Percentiles rank a stretch among this genome's conserved stretches.
phyloP scores from a whole-genome alignment of 2,113 vertebrate species.

The Indri indri region DNA sequence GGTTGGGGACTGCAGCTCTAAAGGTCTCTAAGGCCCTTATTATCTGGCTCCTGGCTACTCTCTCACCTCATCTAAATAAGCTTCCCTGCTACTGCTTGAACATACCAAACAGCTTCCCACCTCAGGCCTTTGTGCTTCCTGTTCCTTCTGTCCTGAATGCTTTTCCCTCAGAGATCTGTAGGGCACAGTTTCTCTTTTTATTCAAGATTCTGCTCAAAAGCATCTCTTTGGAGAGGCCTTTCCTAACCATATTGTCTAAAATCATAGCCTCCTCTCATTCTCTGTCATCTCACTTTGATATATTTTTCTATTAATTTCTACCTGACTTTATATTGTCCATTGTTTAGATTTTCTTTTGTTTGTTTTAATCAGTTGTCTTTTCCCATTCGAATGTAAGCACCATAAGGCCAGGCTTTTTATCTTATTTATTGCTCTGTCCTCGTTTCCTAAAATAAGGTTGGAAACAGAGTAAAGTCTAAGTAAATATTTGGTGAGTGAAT shows the following conservation, averaged over 20 bases:
- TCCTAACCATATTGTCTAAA: not conserved
- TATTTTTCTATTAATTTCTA: not conserved
- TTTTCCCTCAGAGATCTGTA: not conserved
- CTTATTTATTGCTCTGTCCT: not conserved
- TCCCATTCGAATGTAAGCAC: not conserved
- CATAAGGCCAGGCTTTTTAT: not conserved
- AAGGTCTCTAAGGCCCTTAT: not conserved
- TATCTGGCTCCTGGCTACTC: not conserved
- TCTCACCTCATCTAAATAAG: not conserved
- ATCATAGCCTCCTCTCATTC: not conserved
- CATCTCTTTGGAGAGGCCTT: not conserved
- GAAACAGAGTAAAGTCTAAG: not conserved
- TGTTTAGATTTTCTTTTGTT: not conserved
- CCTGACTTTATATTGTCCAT: not conserved
- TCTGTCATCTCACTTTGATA: constrained; percentile 21
- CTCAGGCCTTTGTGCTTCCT: not conserved
- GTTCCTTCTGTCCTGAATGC: not conserved
- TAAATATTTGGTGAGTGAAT: not conserved
- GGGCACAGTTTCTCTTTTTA: not conserved
- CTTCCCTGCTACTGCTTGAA: not conserved
- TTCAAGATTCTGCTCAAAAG: not conserved
- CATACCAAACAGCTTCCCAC: not conserved
- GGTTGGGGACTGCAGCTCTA: not conserved
- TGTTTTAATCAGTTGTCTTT: not conserved
- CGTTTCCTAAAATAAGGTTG: not conserved